Conservation (phyloP, 2,113 vertebrate species). For the Oophaga pumilio region DNA sequence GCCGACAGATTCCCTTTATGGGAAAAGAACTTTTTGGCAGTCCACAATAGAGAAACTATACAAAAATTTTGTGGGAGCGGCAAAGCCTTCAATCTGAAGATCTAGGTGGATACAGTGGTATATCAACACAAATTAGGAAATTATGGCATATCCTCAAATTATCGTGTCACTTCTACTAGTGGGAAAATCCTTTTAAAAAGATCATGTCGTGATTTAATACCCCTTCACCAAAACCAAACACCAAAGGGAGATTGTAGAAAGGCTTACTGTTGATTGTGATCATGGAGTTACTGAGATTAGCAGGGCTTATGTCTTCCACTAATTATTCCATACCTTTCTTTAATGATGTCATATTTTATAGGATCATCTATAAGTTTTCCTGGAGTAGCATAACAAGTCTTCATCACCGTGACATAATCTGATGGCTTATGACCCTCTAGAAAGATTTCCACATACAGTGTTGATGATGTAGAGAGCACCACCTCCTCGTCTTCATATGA, state of each 20-base stretch:
- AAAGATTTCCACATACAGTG: constrained; percentile 61
- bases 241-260: neutral
- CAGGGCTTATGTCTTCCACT: neutral
- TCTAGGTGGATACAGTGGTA: neutral
- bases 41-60: too few species aligned
- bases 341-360: constrained; percentile 65
- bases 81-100: neutral
- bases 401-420: constrained; percentile 62
- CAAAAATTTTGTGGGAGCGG: too few species aligned
- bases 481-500: constrained; percentile 59
- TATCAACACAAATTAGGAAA: neutral
- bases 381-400: constrained; percentile 65
- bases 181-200: too few species aligned
- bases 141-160: neutral
- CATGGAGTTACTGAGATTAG: neutral
- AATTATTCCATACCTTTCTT: constrained; percentile 57
- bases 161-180: neutral
- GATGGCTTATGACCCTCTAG: constrained; percentile 60
- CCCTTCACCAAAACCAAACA: neutral
- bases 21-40: too few species aligned
- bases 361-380: constrained; percentile 56
- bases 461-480: constrained; percentile 55
- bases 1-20: too few species aligned
- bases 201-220: too few species aligned
- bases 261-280: neutral